A percentile compares a stretch with the other conserved stretches of the same genome.
phyloP scores from a whole-genome alignment of 2,113 vertebrate species.

The Ailurus styani region DNA sequence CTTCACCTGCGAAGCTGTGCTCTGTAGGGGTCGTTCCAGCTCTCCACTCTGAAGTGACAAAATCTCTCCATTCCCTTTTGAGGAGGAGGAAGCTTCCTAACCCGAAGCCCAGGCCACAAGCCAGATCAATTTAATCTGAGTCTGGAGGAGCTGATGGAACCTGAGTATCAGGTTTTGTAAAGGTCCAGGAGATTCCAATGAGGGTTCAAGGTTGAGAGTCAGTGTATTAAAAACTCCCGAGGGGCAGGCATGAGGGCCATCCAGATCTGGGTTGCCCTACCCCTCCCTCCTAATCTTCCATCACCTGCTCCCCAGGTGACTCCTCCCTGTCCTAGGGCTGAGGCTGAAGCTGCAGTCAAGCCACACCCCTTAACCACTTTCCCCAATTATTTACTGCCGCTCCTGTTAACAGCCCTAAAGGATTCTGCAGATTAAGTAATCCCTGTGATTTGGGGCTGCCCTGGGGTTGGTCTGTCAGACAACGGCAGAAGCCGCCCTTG shows the following conservation, averaged over 20 bases:
- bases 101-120: not conserved
- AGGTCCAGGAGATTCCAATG: not conserved
- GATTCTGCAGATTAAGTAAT: not conserved
- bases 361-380: not conserved
- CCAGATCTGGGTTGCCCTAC: not conserved
- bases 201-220: not conserved
- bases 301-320: too few relatives aligned
- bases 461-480: not conserved
- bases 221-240: not conserved
- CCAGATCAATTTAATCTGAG: not conserved
- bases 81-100: not conserved
- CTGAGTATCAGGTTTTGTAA: not conserved
- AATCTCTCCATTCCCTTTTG: not conserved
- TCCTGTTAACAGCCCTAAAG: not conserved
- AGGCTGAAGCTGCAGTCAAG: not conserved
- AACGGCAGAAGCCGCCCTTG: conserved; percentile 73
- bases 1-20: not conserved
- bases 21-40: not conserved
- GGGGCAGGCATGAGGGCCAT: not conserved
- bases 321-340: not conserved
- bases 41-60: not conserved
- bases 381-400: not conserved
- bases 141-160: not conserved
- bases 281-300: not conserved
- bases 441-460: not conserved